Base-by-base conservation (phyloP, 2,113 vertebrate genomes). In the Alligator sinensis region DNA sequence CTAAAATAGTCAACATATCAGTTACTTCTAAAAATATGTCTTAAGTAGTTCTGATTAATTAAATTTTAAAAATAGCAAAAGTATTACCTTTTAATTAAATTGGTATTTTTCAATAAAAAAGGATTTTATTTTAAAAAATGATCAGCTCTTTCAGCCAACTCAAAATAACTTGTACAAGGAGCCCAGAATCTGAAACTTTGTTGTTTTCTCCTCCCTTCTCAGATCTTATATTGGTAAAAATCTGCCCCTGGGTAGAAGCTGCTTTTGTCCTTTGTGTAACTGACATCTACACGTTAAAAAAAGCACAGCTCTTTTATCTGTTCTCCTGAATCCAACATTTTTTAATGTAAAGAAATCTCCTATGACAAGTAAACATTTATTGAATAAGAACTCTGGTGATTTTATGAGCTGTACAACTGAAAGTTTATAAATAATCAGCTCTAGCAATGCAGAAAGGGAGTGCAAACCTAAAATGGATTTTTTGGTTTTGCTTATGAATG, bases 281-380 rank as follows among this genome's bases (percentile, higher is more conserved):
- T 91, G 92, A 87, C 94, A 93, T 86, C 86, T 96, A 90, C 47
- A 82, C 93, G 80, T 92, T 90, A 88, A 66, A 91, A 91, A 91
- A 84, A 18, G 28, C n/a, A 68, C 38, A 76, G 84, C 89, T 91
- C 6, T 11, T 15, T 47, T 75, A 75, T 84, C 68, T 80, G 30
- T 61, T 82, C 87, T 47, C 91, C 70, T n/a, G 59, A 78, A 93
- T 92, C 76, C 82, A 54, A 75, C 78, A 84, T 88, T 91, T 83
- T 93, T 85, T 87, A 58, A 87, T 96, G 93, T 95, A 87, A 34
- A 93, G 64, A 88, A 83, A 84, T 96, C 72, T 89, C 75, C 28
- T 21, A 66, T 95, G 96, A 84, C 76, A 74, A 30, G 87, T 89
- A 88, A 95, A 80, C 83, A 84, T 90, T 97, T 96, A 88, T 64